These are phyloP conservation scores for Leguminivora glycinivorella DNA, from an alignment of 1,140 invertebrate genomes.

Conservation along the genomic window DNA sequence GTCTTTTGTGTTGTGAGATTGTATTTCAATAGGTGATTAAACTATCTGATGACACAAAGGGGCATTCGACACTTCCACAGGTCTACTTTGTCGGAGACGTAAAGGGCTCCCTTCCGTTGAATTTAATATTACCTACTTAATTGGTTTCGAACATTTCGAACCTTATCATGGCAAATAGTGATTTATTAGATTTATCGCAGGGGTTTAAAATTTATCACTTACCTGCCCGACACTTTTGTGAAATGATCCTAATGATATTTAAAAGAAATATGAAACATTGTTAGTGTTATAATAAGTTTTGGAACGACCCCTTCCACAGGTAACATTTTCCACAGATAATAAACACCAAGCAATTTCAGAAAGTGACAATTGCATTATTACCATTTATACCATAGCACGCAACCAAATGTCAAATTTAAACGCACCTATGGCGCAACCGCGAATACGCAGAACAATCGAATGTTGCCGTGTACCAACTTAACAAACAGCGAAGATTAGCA, in stretches of 20 bases:
- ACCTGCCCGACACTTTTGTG: no score
- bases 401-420: conserved; percentile 26
- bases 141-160: no score
- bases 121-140: no score
- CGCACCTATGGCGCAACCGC: conserved; percentile 27
- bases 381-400: neutral
- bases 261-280: neutral
- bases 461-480: conserved; percentile 52
- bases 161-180: no score
- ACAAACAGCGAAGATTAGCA: conserved; percentile 60
- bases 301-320: neutral
- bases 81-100: no score
- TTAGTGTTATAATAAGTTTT: neutral
- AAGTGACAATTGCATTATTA: conserved; percentile 21
- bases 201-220: no score
- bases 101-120: no score
- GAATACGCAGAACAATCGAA: conserved; percentile 56
- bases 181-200: no score
- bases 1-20: neutral
- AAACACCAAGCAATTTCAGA: conserved; percentile 8
- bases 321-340: conserved; percentile 9
- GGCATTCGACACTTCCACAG: no score
- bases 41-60: neutral
- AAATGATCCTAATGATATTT: no score
- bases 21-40: neutral